Percentiles rank a stretch among this genome's conserved stretches.
These are phyloP conservation scores for Ligdia adustata DNA, from an alignment of 2,888 invertebrate species.

Conservation along the genomic window DNA sequence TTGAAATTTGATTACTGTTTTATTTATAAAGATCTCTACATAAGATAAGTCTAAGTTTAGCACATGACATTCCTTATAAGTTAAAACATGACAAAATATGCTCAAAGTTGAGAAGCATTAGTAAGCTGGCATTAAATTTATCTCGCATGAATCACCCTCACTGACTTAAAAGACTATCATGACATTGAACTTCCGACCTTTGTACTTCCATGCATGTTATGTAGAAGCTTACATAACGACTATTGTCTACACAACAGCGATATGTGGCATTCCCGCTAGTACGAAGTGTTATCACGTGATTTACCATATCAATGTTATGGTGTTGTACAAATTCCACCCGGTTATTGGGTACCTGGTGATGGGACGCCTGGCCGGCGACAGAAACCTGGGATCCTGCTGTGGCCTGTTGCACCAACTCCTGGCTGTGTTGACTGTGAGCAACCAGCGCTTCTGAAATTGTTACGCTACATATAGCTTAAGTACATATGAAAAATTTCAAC, in stretches of 20 bases:
- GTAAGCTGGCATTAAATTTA: too few relatives aligned
- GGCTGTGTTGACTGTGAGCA: conserved; percentile 70
- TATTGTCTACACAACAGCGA: conserved; percentile 56
- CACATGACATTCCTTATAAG: too few relatives aligned
- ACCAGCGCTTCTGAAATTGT: conserved; percentile 66
- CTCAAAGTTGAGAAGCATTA: too few relatives aligned
- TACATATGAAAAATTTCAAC: too few relatives aligned
- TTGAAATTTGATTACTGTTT: too few relatives aligned
- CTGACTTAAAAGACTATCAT: background rate
- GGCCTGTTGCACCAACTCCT: conserved; percentile 44
- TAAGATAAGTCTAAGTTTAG: too few relatives aligned
- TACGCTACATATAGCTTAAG: too few relatives aligned
- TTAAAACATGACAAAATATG: too few relatives aligned
- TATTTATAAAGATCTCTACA: too few relatives aligned
- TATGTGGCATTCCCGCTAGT: conserved; percentile 70
- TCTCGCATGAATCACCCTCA: too few relatives aligned
- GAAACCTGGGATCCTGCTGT: conserved; percentile 61
- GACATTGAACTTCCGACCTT: conserved; percentile 8
- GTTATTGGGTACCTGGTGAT: conserved; percentile 82
- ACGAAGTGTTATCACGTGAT: conserved; percentile 72
- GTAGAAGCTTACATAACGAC: conserved; percentile 28
- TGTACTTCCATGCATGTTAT: conserved; percentile 38
- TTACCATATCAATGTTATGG: conserved; percentile 84
- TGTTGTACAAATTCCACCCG: conserved; percentile 83
- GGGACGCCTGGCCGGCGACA: conserved; percentile 65